Base-by-base conservation (phyloP, 1,140 invertebrate species). In the Megalonaias nervosa region DNA sequence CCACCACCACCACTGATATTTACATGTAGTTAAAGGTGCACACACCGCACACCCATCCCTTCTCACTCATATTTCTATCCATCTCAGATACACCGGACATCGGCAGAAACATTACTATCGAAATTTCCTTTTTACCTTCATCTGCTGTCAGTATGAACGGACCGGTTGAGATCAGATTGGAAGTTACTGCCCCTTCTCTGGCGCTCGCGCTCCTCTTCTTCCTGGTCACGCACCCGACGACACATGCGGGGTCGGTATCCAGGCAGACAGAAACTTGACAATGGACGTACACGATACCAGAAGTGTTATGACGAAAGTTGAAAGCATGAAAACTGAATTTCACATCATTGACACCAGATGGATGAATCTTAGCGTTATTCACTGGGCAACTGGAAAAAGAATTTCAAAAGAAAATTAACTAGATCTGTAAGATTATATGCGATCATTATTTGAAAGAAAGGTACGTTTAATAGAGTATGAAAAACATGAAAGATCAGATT, bases 271-370 rank as follows among this genome's bases (percentile, higher is more conserved):
- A 61, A 13, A 78, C 76, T 31, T 78, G 62, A n/a, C 76, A 78
- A 38, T 78, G 76, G 13, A 78, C 31, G 31, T 73, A 78, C 6
- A 78, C 62, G 16, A 78, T 69, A 11, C 76, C 76, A 17, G 76
- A 68, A 13, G 76, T 38, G 66, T 78, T 61, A 21, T 74, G 76
- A 5, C 71, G 76, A 67, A 78, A 78, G 58, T 78, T 71, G 31
- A 78, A 78, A 13, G 76, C 76, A 56, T 74, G 73, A 58, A 78
- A 78, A 19, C 71, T 14, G 48, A 78, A 78, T 17, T 56, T 73
- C 26, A 78, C 76, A 38, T 78, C 76, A 56, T 59, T 66, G 21
- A 58, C 55, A 14, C 57, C 55, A 11, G 19, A 57, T 61, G 76
- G 68, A 11, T 73, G 38, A 64, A 78, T 57, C 31, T 65, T 57